Conservation (phyloP, 2,888 invertebrate species). For the Panzeria rudis region DNA sequence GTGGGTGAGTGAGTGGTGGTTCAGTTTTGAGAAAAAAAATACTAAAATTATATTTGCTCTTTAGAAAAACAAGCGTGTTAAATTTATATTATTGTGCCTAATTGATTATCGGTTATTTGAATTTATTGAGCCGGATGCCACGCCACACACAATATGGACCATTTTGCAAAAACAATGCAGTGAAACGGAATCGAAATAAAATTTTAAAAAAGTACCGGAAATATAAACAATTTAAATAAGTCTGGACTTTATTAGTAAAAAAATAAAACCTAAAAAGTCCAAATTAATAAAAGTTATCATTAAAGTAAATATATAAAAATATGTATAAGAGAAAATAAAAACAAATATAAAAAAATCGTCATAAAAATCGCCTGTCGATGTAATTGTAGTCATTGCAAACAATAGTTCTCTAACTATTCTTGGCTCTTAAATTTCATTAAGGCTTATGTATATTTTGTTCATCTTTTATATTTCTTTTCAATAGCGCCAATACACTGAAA, state of each 20-base stretch:
- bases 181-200: constrained; percentile 74
- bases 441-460: not conserved
- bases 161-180: constrained; percentile 79
- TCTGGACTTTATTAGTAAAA: not conserved
- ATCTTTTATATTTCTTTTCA: constrained; percentile 9
- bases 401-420: not conserved
- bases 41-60: constrained; percentile 3
- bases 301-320: not conserved
- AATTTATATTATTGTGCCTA: constrained; percentile 80
- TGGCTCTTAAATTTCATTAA: not conserved
- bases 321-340: not conserved
- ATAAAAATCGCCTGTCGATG: not conserved
- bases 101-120: constrained; percentile 80
- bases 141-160: constrained; percentile 78
- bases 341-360: not conserved
- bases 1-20: constrained; percentile 16
- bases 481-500: constrained; percentile 27
- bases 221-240: no score
- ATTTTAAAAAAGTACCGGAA: not conserved
- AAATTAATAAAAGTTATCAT: not conserved
- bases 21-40: not conserved
- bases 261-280: not conserved
- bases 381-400: not conserved
- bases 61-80: constrained; percentile 80
- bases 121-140: constrained; percentile 81